Evolutionary conservation across 2,888 invertebrate genomes (phyloP).

Genomic region (Seira sanloemensis): DNA sequence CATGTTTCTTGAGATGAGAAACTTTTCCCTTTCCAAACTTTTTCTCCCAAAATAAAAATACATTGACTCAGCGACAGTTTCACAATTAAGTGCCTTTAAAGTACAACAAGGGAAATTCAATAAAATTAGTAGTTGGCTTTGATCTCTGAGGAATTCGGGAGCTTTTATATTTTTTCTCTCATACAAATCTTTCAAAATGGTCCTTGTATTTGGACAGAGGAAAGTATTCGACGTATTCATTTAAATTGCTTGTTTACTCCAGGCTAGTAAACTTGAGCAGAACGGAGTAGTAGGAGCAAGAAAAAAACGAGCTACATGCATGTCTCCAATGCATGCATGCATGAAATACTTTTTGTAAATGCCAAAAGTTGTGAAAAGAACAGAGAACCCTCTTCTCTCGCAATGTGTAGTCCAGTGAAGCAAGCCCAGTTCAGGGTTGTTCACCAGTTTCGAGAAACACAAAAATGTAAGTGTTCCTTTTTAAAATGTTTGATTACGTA

Average conservation of each 20-base stretch:
- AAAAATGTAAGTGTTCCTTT: too few species aligned
- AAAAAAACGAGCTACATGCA: background rate
- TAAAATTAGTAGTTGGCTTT: background rate
- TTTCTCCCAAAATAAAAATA: too few species aligned
- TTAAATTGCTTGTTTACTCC: background rate
- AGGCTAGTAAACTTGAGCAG: background rate
- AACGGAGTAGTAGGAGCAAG: background rate
- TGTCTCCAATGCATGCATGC: slow-evolving; percentile 1
- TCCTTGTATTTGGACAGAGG: background rate
- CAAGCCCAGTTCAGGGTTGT: too few species aligned
- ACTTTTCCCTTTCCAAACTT: too few species aligned
- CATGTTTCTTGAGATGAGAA: too few species aligned
- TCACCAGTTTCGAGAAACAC: too few species aligned
- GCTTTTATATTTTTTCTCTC: background rate
- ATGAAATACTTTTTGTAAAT: slow-evolving; percentile 4
- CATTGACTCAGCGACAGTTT: too few species aligned
- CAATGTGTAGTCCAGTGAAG: background rate
- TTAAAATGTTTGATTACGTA: too few species aligned
- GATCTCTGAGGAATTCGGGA: background rate
- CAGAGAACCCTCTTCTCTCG: too few species aligned
- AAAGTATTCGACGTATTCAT: background rate
- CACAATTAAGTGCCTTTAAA: too few species aligned
- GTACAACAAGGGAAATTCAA: too few species aligned
- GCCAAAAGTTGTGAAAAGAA: background rate
- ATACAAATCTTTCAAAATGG: background rate